Conservation (phyloP, 2,797 vertebrate genomes). For the Philypnodon macrostomus region DNA sequence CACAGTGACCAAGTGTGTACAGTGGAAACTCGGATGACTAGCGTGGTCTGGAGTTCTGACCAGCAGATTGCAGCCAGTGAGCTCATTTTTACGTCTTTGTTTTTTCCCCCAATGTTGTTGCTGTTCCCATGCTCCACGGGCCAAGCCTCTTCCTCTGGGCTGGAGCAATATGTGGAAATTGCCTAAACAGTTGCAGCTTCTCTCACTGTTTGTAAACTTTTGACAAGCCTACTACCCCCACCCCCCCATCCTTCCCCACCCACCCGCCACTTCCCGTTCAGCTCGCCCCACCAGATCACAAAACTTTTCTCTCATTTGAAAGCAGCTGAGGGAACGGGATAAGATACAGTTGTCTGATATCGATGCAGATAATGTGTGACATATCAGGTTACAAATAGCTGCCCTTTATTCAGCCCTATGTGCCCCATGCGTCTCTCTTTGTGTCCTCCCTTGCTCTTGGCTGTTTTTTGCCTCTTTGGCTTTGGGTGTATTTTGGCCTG, state of each 20-base stretch:
- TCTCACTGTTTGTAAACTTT: constrained; percentile 67
- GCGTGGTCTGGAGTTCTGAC: constrained; percentile 54
- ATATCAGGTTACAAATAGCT: constrained; percentile 25
- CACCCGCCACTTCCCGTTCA: constrained; percentile 5
- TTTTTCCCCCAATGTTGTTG: constrained; percentile 23
- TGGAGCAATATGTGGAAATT: constrained; percentile 28
- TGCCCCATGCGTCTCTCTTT: constrained; percentile 15
- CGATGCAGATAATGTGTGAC: constrained; percentile 16
- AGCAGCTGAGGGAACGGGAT: constrained; percentile 19
- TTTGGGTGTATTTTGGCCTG: constrained; percentile 22
- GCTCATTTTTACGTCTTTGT: constrained; percentile 55
- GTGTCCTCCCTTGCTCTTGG: constrained; percentile 17
- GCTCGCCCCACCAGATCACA: constrained; percentile 3
- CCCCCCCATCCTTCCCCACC: constrained; percentile 16
- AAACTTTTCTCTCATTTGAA: constrained; percentile 5
- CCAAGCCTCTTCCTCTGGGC: constrained; percentile 66
- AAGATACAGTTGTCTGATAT: constrained; percentile 18
- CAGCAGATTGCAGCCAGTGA: constrained; percentile 52
- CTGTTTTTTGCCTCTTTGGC: constrained; percentile 12
- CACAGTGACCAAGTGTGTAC: constrained; percentile 37
- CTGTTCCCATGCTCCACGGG: constrained; percentile 67
- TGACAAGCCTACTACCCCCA: constrained; percentile 53
- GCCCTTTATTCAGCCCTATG: constrained; percentile 19
- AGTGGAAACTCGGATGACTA: constrained; percentile 66
- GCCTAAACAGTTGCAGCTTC: constrained; percentile 37